Conservation (phyloP, 2,113 vertebrate species). For the Cricetomys ansorgei region DNA sequence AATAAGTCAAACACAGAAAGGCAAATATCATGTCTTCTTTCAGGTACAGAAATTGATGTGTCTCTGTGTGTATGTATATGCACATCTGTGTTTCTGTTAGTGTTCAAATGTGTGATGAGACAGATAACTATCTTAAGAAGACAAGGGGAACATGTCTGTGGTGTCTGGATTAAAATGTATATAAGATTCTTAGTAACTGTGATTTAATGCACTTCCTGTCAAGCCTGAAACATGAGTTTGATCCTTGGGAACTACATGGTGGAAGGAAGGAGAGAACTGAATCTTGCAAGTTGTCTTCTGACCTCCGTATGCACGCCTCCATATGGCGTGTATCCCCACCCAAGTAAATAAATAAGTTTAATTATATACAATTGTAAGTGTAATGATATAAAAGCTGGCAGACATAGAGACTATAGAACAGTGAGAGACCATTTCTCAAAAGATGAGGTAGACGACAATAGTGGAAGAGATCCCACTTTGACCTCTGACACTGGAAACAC, state of each 20-base stretch:
- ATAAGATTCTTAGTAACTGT: not conserved
- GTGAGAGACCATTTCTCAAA: not conserved
- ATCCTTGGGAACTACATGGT: not conserved
- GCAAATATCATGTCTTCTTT: not conserved
- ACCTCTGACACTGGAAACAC: not conserved
- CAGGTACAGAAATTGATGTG: not conserved
- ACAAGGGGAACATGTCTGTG: not conserved
- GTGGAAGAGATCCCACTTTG: not conserved
- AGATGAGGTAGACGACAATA: not conserved
- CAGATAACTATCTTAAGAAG: not conserved
- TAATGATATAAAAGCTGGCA: not conserved
- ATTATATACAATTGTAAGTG: not conserved
- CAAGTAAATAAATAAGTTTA: not conserved
- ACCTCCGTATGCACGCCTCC: no score
- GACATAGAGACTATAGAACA: not conserved
- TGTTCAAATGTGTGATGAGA: not conserved
- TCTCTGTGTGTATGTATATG: not conserved
- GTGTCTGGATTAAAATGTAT: not conserved
- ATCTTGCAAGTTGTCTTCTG: not conserved
- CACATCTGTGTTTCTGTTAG: not conserved
- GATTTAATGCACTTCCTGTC: not conserved
- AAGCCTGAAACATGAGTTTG: not conserved
- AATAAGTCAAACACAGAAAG: not conserved
- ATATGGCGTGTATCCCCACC: not conserved
- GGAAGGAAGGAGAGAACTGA: not conserved